Percentiles rank a stretch among this genome's conserved stretches.
Conservation (phyloP, 2,113 vertebrate genomes). For the Cyanoderma ruficeps region DNA sequence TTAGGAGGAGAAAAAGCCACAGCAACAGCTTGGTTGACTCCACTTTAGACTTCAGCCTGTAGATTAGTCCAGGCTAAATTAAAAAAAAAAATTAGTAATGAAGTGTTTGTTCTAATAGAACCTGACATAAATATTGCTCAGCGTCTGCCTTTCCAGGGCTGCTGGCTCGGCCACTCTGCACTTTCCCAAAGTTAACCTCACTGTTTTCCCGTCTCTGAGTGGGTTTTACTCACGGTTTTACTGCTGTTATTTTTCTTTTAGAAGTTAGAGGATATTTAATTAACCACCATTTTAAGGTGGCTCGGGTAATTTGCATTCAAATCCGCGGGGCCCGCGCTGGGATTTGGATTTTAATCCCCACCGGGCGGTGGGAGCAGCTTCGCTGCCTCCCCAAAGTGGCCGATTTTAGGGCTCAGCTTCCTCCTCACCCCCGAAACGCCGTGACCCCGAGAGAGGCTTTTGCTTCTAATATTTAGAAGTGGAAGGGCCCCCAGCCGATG, state of each 20-base stretch:
- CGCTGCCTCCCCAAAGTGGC: rapidly evolving
- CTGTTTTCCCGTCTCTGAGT: constrained; percentile 10
- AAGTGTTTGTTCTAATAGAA: constrained; percentile 37
- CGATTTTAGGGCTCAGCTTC: neutral
- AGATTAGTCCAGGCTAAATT: neutral
- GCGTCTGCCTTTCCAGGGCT: neutral
- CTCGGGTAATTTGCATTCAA: constrained; percentile 52
- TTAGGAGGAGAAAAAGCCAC: neutral
- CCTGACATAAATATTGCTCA: neutral
- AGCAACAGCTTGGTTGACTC: neutral
- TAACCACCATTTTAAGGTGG: constrained; percentile 66
- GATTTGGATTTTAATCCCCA: neutral
- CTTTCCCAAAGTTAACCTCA: neutral
- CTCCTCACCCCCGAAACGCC: neutral
- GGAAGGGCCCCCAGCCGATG: rapidly evolving
- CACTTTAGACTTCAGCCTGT: neutral
- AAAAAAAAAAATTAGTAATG: neutral
- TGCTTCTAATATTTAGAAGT: constrained; percentile 25
- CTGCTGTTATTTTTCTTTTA: neutral
- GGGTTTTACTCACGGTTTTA: neutral
- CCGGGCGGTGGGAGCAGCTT: rapidly evolving
- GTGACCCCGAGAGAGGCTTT: neutral
- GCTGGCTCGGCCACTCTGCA: neutral
- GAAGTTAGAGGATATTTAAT: neutral
- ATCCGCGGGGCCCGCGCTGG: neutral